Evolutionary conservation across 2,113 vertebrate genomes (phyloP).

Genomic region (Cololabis saira): DNA sequence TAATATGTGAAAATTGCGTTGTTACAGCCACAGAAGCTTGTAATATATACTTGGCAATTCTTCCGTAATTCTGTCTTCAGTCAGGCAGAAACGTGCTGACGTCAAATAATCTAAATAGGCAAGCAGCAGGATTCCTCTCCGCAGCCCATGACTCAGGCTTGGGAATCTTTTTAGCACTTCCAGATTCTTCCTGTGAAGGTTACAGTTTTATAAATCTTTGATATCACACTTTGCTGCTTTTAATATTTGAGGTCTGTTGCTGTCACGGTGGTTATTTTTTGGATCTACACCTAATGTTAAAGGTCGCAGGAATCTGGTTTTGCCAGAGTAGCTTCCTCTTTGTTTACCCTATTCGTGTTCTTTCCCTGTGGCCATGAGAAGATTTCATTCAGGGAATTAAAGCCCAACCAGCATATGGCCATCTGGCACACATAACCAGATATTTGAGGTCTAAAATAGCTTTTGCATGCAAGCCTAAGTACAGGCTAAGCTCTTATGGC

Average conservation of each 20-base stretch:
- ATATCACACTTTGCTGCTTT: slow-evolving; percentile 4
- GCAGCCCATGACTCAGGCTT: no score
- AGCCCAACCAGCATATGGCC: slow-evolving; percentile 59
- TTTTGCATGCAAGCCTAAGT: slow-evolving; percentile 56
- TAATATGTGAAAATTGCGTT: no score
- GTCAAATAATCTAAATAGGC: slow-evolving; percentile 18
- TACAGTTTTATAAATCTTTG: neutral
- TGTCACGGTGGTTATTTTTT: neutral
- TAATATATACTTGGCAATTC: no score
- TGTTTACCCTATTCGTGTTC: slow-evolving; percentile 30
- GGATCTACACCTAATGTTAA: slow-evolving; percentile 5
- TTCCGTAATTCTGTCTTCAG: no score
- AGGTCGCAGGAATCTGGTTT: slow-evolving; percentile 1
- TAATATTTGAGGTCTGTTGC: neutral
- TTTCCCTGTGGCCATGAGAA: slow-evolving; percentile 42
- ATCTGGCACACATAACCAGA: slow-evolving; percentile 67
- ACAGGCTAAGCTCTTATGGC: slow-evolving; percentile 58
- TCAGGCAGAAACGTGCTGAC: slow-evolving; percentile 16
- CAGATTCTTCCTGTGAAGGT: neutral
- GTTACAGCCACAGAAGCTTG: no score
- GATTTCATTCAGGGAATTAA: slow-evolving; percentile 69
- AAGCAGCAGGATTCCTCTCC: neutral
- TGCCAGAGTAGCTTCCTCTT: slow-evolving; percentile 31
- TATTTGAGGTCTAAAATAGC: slow-evolving; percentile 65
- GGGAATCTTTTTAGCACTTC: slow-evolving; percentile 2